phyloP scores from a whole-genome alignment of 2,888 invertebrate genomes.

The Zele albiditarsus region DNA sequence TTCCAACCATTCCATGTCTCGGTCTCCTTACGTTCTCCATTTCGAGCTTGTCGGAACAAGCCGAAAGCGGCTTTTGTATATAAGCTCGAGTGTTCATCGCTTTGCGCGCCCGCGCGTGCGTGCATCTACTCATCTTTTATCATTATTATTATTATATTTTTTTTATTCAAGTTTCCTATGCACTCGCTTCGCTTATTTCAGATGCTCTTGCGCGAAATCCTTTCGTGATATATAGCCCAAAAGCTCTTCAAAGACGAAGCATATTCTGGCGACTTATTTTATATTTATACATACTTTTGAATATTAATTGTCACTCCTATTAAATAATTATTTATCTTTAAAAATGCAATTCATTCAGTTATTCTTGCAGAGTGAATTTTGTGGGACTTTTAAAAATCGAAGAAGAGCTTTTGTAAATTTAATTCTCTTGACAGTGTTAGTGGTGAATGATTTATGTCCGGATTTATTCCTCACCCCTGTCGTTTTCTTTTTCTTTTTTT shows the following conservation, averaged over 20 bases:
- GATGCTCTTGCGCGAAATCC: constrained; percentile 28
- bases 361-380: background rate
- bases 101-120: constrained; percentile 22
- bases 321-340: background rate
- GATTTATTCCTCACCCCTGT: constrained; percentile 37
- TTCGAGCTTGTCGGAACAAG: constrained; percentile 21
- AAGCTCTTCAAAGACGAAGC: constrained; percentile 20
- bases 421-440: constrained; percentile 1
- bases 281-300: background rate
- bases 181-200: constrained; percentile 37
- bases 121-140: constrained; percentile 31
- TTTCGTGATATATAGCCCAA: constrained; percentile 17
- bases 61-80: constrained; percentile 35
- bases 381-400: background rate
- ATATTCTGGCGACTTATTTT: background rate
- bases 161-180: background rate
- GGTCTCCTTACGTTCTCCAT: constrained; percentile 5
- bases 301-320: background rate
- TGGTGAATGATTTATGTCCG: background rate
- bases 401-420: background rate
- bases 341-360: background rate
- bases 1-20: constrained; percentile 11
- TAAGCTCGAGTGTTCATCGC: constrained; percentile 39
- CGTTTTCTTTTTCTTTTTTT: constrained; percentile 35
- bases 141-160: constrained; percentile 25